phyloP scores from a whole-genome alignment of 2,888 invertebrate species.

The Tridacna gigas region DNA sequence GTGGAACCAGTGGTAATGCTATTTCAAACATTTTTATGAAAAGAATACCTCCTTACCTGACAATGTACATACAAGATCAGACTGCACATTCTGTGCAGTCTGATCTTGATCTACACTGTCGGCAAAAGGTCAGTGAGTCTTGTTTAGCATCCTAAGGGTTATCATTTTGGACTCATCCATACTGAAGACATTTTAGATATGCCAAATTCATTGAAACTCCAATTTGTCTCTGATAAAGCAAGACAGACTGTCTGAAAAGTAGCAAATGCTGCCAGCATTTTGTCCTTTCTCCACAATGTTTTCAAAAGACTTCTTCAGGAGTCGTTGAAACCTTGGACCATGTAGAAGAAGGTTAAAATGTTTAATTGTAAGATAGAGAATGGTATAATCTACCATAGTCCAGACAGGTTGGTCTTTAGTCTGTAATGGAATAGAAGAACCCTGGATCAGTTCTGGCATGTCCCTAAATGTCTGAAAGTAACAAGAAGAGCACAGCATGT shows the following conservation, averaged over 20 bases:
- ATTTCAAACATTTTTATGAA: too few species aligned
- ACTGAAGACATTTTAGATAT: too few species aligned
- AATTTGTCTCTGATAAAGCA: too few species aligned
- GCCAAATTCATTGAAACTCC: too few species aligned
- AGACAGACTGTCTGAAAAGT: background rate
- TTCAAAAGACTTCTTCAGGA: background rate
- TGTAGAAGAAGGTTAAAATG: background rate
- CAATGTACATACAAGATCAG: too few species aligned
- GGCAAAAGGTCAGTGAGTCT: too few species aligned
- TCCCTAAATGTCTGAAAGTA: slow-evolving; percentile 22
- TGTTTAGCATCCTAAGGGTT: too few species aligned
- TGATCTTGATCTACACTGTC: too few species aligned
- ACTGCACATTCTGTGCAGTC: too few species aligned
- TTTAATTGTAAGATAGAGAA: background rate
- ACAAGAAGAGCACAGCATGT: background rate
- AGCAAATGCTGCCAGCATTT: background rate
- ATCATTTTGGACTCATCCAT: background rate
- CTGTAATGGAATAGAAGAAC: slow-evolving; percentile 8
- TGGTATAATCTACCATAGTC: background rate
- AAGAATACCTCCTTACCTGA: too few species aligned
- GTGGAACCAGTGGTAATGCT: too few species aligned
- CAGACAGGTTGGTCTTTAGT: background rate
- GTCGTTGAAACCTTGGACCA: too few species aligned
- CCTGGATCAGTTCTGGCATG: slow-evolving; percentile 23
- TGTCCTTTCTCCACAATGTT: background rate